Percentiles rank a stretch among this genome's conserved stretches.
These are phyloP conservation scores for Synodontis membranacea DNA, from an alignment of 2,113 vertebrate species.

Conservation along the genomic window DNA sequence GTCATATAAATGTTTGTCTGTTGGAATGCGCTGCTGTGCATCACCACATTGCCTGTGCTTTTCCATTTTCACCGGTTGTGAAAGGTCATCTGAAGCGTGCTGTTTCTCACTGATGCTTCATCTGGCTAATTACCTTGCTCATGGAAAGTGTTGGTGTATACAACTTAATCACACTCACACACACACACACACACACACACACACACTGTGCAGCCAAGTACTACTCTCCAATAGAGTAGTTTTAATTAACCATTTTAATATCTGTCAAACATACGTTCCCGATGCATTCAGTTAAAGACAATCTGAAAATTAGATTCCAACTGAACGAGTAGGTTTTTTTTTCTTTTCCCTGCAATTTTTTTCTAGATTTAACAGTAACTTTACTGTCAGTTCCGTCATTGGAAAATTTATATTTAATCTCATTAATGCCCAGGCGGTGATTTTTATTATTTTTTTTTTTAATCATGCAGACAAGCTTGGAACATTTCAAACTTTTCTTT, in stretches of 20 bases:
- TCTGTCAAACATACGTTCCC: neutral
- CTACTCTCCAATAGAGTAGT: neutral
- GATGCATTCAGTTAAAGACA: neutral
- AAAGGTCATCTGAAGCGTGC: conserved; percentile 49
- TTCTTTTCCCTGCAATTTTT: neutral
- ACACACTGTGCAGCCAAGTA: neutral
- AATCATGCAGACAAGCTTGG: neutral
- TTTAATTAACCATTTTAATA: neutral
- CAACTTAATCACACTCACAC: conserved; percentile 23
- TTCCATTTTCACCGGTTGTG: conserved; percentile 64
- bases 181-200: neutral
- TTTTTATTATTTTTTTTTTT: too few relatives aligned
- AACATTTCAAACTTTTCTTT: neutral
- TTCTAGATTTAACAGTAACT: neutral
- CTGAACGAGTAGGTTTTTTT: neutral
- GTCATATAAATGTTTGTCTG: conserved; percentile 74
- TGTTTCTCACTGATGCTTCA: conserved; percentile 45
- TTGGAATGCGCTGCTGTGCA: conserved; percentile 76
- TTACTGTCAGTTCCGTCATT: neutral
- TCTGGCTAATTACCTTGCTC: conserved; percentile 47
- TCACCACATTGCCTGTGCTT: conserved; percentile 60
- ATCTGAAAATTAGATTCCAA: neutral
- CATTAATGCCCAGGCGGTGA: neutral
- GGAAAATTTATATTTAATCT: neutral
- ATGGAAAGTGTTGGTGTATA: conserved; percentile 34